Evolutionary conservation across 2,113 vertebrate genomes (phyloP), one percentile per base, ranked within the genome.

Genomic region (Accipiter cooperii): DNA sequence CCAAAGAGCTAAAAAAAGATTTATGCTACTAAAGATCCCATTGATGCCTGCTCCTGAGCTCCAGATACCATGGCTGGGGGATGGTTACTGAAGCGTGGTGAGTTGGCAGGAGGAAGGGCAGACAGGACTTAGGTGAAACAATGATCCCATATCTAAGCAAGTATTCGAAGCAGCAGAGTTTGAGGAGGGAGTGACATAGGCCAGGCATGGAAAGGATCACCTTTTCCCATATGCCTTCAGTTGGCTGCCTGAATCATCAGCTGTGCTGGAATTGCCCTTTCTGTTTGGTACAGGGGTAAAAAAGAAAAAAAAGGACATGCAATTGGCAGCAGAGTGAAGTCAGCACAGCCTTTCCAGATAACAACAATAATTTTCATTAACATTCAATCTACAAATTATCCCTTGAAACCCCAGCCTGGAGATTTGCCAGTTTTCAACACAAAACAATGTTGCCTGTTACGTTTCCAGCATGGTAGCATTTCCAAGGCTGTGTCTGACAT

Each of bases 361-460:
- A 69, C 51, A 93, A 51, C 93, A 90, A 51, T 69, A 88, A 90
- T 78, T 68, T 52, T 92, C 86, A 95, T 96, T 94, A 97, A 89
- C 86, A 36, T 92, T 87, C 94, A 81, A 81, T 95, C 90, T 94
- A 71, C 95, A 97, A 84, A 96, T 93, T 90, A 89, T 87, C 89
- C 94, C 86, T 84, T 84, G 73, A 81, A 97, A 69, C 65, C 47
- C 61, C 61, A 57, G 84, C 44, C 90, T 96, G 96, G 90, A 97
- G 69, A 55, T 52, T 42, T 97, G 96, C 95, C 96, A 94, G 8
- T 78, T 87, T 58, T 54, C 44, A 8, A 6, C 79, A 55, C 47
- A n/a, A 9, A 40, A 21, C 12, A 4, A 24, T 25, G 47, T 65
- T 91, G 31, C 34, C 60, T 68, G 38, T 46, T 63, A 11, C 0